A percentile compares a stretch with the other conserved stretches of the same genome.
Evolutionary conservation across 2,888 invertebrate genomes (phyloP).

Genomic region (Ophonus ardosiacus): DNA sequence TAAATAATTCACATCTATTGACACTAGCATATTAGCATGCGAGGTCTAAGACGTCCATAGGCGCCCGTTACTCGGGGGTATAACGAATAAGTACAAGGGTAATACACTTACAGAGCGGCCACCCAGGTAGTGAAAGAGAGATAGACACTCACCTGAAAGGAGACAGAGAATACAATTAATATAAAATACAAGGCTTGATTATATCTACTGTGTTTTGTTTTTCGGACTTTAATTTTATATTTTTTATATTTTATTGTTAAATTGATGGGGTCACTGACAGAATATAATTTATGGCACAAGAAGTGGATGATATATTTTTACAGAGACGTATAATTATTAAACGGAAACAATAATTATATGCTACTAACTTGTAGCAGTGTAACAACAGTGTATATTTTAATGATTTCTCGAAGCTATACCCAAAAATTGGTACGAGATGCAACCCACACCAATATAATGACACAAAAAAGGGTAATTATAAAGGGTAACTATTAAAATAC

Average conservation of each 20-base stretch:
- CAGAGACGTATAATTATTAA: not conserved
- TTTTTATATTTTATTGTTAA: slow-evolving; percentile 9
- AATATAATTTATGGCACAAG: not conserved
- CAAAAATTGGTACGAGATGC: not conserved
- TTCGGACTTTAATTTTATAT: slow-evolving; percentile 17
- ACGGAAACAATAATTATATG: not conserved
- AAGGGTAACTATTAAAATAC: too few species aligned
- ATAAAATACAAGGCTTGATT: slow-evolving; percentile 41
- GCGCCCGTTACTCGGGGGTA: slow-evolving; percentile 3
- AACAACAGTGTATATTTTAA: not conserved
- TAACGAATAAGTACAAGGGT: not conserved
- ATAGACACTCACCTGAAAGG: slow-evolving; percentile 38
- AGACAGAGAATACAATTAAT: slow-evolving; percentile 28
- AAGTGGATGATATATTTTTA: not conserved
- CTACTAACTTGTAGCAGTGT: not conserved
- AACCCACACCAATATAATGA: not conserved
- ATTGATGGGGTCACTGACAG: not conserved
- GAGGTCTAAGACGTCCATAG: slow-evolving; percentile 13
- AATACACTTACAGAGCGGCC: slow-evolving; percentile 45
- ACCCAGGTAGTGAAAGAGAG: slow-evolving; percentile 33
- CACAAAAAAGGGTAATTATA: too few species aligned
- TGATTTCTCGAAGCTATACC: not conserved
- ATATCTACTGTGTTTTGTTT: slow-evolving; percentile 9
- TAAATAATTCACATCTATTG: slow-evolving; percentile 58
- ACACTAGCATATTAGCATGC: slow-evolving; percentile 59